Evolutionary conservation across 2,888 invertebrate genomes (phyloP), one percentile per base, ranked within the genome.

Genomic region (Oxystoma pomonae): DNA sequence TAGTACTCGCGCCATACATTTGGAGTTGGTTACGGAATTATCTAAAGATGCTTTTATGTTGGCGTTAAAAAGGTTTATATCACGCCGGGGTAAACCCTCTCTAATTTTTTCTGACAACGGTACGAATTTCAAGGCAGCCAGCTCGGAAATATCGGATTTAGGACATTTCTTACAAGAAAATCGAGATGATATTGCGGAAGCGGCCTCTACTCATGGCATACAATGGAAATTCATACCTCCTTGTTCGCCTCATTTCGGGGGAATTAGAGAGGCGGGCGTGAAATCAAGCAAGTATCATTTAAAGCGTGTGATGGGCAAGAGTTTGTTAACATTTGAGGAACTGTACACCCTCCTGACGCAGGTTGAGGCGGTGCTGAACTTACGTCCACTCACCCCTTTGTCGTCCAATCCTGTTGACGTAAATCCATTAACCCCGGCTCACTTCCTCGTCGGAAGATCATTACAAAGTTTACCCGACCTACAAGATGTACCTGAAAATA

Each of bases 61-160:
- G 49, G 61, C 65, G 19, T 60, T 71, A 9, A 64, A 62, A 52
- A 64, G 68, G 49, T 69, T 71, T 53, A 57, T 67, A 17, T 18
- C 68, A 22, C 64, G 69, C 55, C 60, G 67, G 21, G 67, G 69
- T 20, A 63, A 65, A 52, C 62, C 67, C 3, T 5, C 22, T 18
- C 20, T 62, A 52, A 66, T 71, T 16, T 62, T 58, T 55, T 65
- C 65, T 1, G 70, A 69, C 55, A 71, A 70, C 57, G 70, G 67
- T 7, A 68, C 62, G 16, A 69, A 66, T 20, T 71, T 68, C 51
- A 63, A 61, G 16, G 65, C 61, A 12, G 64, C 60, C 12, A 58
- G 49, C 16, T 21, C 57, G 2, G 58, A 65, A 51, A n/a, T 64
- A 2, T 5, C 19, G 7, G 17, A 53, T 17, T 19, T 53, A 17